Base-by-base conservation (phyloP, 2,797 vertebrate genomes). In the Sphaeramia orbicularis region DNA sequence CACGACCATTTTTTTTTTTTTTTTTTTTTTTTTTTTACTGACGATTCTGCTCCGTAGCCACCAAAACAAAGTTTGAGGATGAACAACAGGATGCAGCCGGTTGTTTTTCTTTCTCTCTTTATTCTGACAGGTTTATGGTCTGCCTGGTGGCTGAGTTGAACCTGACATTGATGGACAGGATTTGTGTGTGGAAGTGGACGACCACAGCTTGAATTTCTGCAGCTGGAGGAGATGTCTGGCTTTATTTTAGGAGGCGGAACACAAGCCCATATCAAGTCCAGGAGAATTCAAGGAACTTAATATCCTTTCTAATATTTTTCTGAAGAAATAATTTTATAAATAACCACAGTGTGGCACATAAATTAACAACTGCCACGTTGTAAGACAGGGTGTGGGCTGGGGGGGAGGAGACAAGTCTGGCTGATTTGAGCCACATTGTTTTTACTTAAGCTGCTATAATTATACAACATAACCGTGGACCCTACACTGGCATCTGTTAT, bases 351-450 rank as follows among this genome's bases (percentile, higher is more conserved):
- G 1, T 14, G 18, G 40, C 27, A 51, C n/a, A 27, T 4, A 60
- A 58, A 60, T 56, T 13, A 60, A 14, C 32, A 43, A 21, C 30
- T 48, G 19, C 38, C 47, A 56, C 41, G 10, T 13, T 42, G 40
- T 18, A 3, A 57, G 30, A 27, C 4, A 9, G 21, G 43, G 6
- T 4, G 13, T 44, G 24, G 49, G 71, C 56, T 30, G 49, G 56
- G 27, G 18, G 44, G 19, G 32, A 11, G 10, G 55, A 13, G 18
- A 56, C 35, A 52, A 24, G 45, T 62, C 58, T 21, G 10, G 16
- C 36, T n/a, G 47, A 48, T 52, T 47, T 27, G 7, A 58, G 42
- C 7, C 44, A 18, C 37, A 36, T 57, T 43, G 19, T 14, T 70
- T 70, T 24, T n/a, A 32, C 9, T 41, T 30, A 47, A 18, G 18